Evolutionary conservation across 2,888 invertebrate genomes (phyloP).

Genomic region (Diaphora mendica): DNA sequence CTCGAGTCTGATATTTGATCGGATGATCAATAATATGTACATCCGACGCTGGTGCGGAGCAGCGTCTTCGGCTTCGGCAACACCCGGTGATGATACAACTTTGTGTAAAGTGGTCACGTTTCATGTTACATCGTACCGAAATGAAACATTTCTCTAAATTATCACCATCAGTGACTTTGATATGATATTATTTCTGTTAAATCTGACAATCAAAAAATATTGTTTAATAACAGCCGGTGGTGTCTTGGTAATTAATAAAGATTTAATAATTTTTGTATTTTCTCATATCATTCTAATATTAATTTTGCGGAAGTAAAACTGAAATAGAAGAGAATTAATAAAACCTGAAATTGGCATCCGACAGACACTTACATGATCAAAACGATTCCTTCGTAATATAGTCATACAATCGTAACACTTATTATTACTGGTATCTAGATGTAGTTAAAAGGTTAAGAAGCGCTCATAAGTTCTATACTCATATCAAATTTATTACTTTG

Average conservation of each 20-base stretch:
- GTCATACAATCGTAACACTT: no score
- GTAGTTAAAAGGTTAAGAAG: no score
- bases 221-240: background rate
- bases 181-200: background rate
- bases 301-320: no score
- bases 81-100: background rate
- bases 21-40: background rate
- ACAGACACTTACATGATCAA: background rate
- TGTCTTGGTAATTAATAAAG: no score
- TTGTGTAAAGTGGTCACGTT: constrained; percentile 17
- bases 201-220: background rate
- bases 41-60: background rate
- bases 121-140: constrained; percentile 11
- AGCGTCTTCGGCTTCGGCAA: constrained; percentile 6
- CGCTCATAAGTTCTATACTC: no score
- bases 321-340: background rate
- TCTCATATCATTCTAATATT: no score
- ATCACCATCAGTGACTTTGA: background rate
- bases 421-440: no score
- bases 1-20: background rate
- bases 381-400: no score
- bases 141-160: background rate
- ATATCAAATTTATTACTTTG: no score
- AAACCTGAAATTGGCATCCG: background rate
- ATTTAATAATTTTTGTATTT: no score